phyloP scores from a whole-genome alignment of 2,113 vertebrate genomes.

The Hypomesus transpacificus region DNA sequence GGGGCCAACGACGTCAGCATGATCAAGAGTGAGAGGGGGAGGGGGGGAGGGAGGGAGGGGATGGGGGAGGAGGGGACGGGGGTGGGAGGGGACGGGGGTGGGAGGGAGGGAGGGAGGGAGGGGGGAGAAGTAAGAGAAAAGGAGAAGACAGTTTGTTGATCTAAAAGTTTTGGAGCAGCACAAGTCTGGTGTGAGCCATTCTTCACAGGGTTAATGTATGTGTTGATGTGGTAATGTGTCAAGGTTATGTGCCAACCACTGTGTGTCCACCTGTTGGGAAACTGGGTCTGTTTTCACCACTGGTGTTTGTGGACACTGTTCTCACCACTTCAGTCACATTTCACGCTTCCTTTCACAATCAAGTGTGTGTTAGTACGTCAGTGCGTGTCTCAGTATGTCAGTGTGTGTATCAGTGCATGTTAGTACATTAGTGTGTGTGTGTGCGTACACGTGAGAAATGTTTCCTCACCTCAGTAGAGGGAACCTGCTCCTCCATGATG shows the following conservation, averaged over 20 bases:
- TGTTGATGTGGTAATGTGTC: constrained; percentile 23
- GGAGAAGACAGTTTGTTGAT: constrained; percentile 2
- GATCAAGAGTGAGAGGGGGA: constrained; percentile 87
- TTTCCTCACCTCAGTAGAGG: constrained; percentile 24
- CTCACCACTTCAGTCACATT: background rate
- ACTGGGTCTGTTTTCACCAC: background rate
- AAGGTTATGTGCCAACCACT: constrained; percentile 6
- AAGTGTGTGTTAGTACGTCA: too few species aligned
- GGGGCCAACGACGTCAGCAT: constrained; percentile 95
- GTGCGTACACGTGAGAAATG: constrained; percentile 19
- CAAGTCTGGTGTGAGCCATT: constrained; percentile 23
- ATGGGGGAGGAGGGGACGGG: background rate
- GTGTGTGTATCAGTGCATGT: constrained; percentile 20
- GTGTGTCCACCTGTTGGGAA: constrained; percentile 23
- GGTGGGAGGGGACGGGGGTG: too few species aligned
- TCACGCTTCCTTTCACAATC: background rate
- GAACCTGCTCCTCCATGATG: background rate
- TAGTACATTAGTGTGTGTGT: background rate
- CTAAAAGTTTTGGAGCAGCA: background rate
- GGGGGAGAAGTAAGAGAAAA: constrained; percentile 7
- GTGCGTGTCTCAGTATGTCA: background rate
- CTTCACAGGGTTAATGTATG: constrained; percentile 40
- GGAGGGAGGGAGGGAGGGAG: background rate
- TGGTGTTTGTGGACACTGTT: background rate
- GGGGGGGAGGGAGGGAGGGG: too few species aligned